A percentile compares a stretch with the other conserved stretches of the same genome.
Evolutionary conservation across 2,888 invertebrate species (phyloP).

Genomic region (Arctia plantaginis): DNA sequence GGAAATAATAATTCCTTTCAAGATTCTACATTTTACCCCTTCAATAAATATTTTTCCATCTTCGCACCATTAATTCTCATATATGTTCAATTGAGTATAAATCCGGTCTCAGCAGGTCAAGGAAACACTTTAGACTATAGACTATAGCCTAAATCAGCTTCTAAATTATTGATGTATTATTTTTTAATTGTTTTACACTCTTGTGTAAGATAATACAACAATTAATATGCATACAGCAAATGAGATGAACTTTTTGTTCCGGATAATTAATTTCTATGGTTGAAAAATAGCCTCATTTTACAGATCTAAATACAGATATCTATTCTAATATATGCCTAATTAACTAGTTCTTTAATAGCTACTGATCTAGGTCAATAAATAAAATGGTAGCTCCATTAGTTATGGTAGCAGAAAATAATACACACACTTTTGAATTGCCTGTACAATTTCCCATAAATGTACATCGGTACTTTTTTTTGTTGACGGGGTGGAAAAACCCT

Average conservation of each 20-base stretch:
- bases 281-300: neutral
- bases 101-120: neutral
- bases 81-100: neutral
- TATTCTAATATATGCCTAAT: neutral
- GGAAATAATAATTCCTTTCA: no score
- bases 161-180: neutral
- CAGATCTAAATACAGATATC: neutral
- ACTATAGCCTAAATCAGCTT: neutral
- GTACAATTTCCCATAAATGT: no score
- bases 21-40: neutral
- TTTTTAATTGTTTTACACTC: no score
- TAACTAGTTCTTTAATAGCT: neutral
- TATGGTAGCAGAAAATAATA: no score
- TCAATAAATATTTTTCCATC: neutral
- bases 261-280: slow-evolving; percentile 1
- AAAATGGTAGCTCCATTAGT: neutral
- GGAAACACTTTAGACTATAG: neutral
- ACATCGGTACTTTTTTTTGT: no score
- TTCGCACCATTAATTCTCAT: neutral
- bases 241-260: neutral
- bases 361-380: neutral
- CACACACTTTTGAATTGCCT: no score
- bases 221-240: no score
- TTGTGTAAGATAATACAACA: no score
- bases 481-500: no score